These are phyloP conservation scores for Zaprionus africanus DNA, from an alignment of 1,140 invertebrate species.

Conservation along the genomic window DNA sequence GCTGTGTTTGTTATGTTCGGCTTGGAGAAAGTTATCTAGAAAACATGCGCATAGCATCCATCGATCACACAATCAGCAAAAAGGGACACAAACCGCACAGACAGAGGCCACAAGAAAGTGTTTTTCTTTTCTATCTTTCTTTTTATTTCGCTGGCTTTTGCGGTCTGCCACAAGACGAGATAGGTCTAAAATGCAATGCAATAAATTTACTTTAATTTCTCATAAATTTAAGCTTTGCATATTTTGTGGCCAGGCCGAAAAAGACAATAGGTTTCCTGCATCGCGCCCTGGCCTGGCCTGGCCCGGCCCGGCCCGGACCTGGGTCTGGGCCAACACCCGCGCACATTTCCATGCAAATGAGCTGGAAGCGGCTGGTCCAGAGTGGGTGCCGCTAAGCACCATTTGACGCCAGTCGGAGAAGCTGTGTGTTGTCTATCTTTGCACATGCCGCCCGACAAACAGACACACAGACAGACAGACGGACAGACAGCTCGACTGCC, in stretches of 20 bases:
- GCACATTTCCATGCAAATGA: slow-evolving; percentile 82
- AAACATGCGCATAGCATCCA: slow-evolving; percentile 57
- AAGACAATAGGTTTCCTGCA: slow-evolving; percentile 72
- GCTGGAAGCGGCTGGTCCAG: slow-evolving; percentile 39
- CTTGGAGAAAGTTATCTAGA: slow-evolving; percentile 68
- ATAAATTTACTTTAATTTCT: slow-evolving; percentile 83
- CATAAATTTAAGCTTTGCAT: slow-evolving; percentile 81
- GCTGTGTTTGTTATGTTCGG: slow-evolving; percentile 22
- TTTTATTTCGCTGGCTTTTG: neutral
- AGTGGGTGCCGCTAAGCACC: slow-evolving; percentile 80
- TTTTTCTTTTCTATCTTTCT: slow-evolving; percentile 25
- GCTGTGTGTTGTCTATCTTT: slow-evolving; percentile 29
- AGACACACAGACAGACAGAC: slow-evolving; percentile 9
- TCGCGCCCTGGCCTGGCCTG: neutral
- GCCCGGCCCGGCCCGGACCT: slow-evolving; percentile 7
- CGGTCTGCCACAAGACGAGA: slow-evolving; percentile 27
- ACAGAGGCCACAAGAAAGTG: slow-evolving; percentile 59
- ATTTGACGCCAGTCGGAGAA: slow-evolving; percentile 63
- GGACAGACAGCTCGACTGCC: neutral
- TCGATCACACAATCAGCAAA: slow-evolving; percentile 73
- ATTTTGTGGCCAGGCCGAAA: slow-evolving; percentile 65
- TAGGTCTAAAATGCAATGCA: slow-evolving; percentile 66
- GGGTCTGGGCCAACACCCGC: slow-evolving; percentile 74
- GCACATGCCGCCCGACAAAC: slow-evolving; percentile 45
- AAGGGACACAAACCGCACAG: slow-evolving; percentile 47